A percentile compares a stretch with the other conserved stretches of the same genome.
Conservation (phyloP, 1,140 invertebrate genomes). For the Mylabris phalerata region DNA sequence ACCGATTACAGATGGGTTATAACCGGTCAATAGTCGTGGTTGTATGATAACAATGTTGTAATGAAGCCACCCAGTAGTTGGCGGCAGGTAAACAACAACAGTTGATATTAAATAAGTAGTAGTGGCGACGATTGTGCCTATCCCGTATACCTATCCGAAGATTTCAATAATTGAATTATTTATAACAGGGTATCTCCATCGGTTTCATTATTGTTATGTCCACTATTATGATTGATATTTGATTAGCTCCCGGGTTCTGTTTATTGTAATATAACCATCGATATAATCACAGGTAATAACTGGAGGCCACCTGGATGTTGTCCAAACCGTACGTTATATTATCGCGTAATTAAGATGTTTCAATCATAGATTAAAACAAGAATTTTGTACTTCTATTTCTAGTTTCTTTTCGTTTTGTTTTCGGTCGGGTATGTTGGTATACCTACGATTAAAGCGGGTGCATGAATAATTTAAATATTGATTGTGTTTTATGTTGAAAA, state of each 20-base stretch:
- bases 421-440: too few relatives aligned
- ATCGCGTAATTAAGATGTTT: too few relatives aligned
- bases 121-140: too few relatives aligned
- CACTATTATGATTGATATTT: slow-evolving; percentile 27
- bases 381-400: too few relatives aligned
- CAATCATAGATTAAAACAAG: too few relatives aligned
- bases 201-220: neutral
- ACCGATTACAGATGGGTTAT: too few relatives aligned
- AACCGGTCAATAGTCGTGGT: too few relatives aligned
- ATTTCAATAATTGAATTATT: slow-evolving; percentile 34
- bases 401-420: too few relatives aligned
- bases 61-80: slow-evolving; percentile 30
- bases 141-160: too few relatives aligned
- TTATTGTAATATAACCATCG: slow-evolving; percentile 3
- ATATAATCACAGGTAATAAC: neutral
- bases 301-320: neutral
- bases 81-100: slow-evolving; percentile 11
- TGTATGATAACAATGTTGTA: slow-evolving; percentile 16
- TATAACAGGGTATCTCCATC: slow-evolving; percentile 8
- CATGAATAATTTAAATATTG: slow-evolving; percentile 36
- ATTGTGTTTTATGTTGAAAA: slow-evolving; percentile 41
- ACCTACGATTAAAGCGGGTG: too few relatives aligned
- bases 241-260: slow-evolving; percentile 13
- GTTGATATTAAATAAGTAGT: too few relatives aligned
- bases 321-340: neutral